Percentiles rank a stretch among this genome's conserved stretches.
These are phyloP conservation scores for Zenarchopterus dispar DNA, from an alignment of 2,797 vertebrate species.

Conservation along the genomic window DNA sequence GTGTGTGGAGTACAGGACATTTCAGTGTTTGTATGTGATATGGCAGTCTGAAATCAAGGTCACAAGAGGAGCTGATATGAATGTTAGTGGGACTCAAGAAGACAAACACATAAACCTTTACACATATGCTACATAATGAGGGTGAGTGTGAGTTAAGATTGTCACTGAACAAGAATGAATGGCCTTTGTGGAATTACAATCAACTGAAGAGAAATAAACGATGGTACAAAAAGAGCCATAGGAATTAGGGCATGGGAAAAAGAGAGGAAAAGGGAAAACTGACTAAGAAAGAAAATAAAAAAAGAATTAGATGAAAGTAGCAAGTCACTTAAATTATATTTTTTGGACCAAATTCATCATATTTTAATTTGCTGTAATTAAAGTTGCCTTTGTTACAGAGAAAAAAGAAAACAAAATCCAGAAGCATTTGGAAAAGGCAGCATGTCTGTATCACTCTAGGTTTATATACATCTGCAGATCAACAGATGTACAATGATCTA, in stretches of 20 bases:
- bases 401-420: no score
- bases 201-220: slow-evolving; percentile 56
- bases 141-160: slow-evolving; percentile 12
- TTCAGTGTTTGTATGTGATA: slow-evolving; percentile 25
- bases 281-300: not conserved
- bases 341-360: no score
- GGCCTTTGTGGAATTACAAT: slow-evolving; percentile 42
- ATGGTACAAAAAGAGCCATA: slow-evolving; percentile 44
- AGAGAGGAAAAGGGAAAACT: not conserved
- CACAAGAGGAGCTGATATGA: slow-evolving; percentile 12
- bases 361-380: no score
- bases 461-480: not conserved
- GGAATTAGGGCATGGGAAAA: slow-evolving; percentile 55
- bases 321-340: not conserved
- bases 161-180: slow-evolving; percentile 7
- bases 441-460: not conserved
- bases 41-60: slow-evolving; percentile 15
- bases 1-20: slow-evolving; percentile 20
- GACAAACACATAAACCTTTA: slow-evolving; percentile 14
- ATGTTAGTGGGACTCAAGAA: slow-evolving; percentile 9
- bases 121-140: slow-evolving; percentile 35
- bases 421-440: not conserved
- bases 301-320: not conserved
- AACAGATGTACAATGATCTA: no score
- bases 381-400: no score